These are phyloP conservation scores for Sturnira hondurensis DNA, from an alignment of 2,113 vertebrate species.

Conservation along the genomic window DNA sequence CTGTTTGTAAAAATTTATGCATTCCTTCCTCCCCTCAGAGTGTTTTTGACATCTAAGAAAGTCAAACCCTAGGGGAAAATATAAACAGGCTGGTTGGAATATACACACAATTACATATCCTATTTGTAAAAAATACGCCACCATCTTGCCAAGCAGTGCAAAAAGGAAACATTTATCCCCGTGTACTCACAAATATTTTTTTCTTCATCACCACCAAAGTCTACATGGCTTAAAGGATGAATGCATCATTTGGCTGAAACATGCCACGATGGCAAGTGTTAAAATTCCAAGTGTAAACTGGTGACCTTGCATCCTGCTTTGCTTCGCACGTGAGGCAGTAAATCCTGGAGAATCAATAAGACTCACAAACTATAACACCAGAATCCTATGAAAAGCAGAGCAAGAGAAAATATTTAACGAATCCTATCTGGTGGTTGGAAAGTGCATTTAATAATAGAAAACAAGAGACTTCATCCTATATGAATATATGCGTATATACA, in stretches of 20 bases:
- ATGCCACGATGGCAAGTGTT: not conserved
- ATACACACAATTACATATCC: constrained; percentile 46
- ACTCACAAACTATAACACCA: not conserved
- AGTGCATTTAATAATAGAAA: not conserved
- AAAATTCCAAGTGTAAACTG: not conserved
- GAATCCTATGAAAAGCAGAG: constrained; percentile 12
- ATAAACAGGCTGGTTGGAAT: constrained; percentile 63
- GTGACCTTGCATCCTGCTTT: not conserved
- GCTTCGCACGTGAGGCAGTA: not conserved
- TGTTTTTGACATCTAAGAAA: constrained; percentile 63
- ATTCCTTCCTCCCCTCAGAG: constrained; percentile 38
- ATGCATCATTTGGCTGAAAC: constrained; percentile 1
- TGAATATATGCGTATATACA: not conserved
- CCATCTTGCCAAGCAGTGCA: constrained; percentile 42
- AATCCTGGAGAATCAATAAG: constrained; percentile 3
- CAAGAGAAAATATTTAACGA: not conserved
- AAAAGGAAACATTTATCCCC: constrained; percentile 45
- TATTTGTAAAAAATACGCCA: constrained; percentile 63
- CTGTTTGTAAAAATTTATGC: constrained; percentile 63
- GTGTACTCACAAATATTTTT: not conserved
- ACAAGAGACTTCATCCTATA: not conserved
- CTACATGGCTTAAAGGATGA: not conserved
- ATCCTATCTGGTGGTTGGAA: not conserved
- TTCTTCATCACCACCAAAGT: not conserved
- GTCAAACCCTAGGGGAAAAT: constrained; percentile 50